Evolutionary conservation across 92 coral and sea anemone species (phyloP).

Genomic region (Siderastrea radians): DNA sequence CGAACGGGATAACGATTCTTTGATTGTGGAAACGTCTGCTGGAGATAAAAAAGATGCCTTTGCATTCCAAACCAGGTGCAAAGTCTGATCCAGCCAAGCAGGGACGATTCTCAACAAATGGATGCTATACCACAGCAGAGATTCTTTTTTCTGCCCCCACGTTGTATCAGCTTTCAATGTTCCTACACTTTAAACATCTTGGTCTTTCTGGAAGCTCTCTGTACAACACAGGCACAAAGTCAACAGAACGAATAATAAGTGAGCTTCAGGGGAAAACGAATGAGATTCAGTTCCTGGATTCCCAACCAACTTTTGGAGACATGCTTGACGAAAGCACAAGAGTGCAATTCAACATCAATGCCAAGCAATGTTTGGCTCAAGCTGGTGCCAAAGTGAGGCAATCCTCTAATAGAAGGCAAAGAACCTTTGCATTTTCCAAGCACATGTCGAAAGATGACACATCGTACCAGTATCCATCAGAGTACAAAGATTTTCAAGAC

Average conservation of each 20-base stretch:
- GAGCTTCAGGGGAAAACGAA: conserved; percentile 67
- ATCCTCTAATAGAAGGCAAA: conserved; percentile 15
- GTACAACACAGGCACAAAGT: conserved; percentile 43
- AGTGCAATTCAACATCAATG: conserved; percentile 62
- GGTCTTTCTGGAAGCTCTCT: conserved; percentile 52
- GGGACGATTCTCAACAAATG: conserved; percentile 36
- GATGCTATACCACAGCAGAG: conserved; percentile 46
- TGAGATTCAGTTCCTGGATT: conserved; percentile 58
- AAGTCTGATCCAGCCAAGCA: conserved; percentile 31
- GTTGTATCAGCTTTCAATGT: conserved; percentile 61
- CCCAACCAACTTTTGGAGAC: conserved; percentile 64
- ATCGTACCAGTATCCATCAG: conserved; percentile 13
- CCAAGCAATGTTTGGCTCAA: conserved; percentile 41
- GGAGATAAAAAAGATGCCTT: background rate
- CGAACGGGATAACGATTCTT: conserved; percentile 53
- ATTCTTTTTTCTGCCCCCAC: conserved; percentile 57
- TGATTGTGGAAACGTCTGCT: too few relatives aligned
- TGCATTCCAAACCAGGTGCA: conserved; percentile 39
- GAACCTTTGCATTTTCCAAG: background rate
- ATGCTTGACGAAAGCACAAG: conserved; percentile 50
- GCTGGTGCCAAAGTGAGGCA: conserved; percentile 49
- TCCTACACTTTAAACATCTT: conserved; percentile 42
- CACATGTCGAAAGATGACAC: background rate
- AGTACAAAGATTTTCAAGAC: background rate
- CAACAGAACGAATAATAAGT: conserved; percentile 29